These are phyloP conservation scores for Sebastes trivittatus DNA, from an alignment of 2,797 vertebrate genomes.

Conservation along the genomic window DNA sequence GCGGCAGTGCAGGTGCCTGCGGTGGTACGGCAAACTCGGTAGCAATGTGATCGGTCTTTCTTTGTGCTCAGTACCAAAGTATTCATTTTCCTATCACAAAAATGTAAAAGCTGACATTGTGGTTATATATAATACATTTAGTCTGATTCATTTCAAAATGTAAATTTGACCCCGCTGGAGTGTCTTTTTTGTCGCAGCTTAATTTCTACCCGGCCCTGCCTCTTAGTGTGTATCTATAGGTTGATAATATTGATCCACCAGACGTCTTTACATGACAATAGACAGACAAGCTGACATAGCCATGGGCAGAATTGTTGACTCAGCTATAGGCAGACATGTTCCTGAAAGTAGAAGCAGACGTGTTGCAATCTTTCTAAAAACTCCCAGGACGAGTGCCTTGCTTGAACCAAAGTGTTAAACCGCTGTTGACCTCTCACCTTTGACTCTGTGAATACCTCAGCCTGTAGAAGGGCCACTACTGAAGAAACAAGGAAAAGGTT, in stretches of 20 bases:
- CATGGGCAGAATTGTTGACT: conserved; percentile 70
- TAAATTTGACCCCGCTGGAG: neutral
- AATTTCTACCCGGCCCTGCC: conserved; percentile 27
- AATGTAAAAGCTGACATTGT: neutral
- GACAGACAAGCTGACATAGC: conserved; percentile 70
- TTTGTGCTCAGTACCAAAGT: conserved; percentile 11
- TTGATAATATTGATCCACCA: conserved; percentile 44
- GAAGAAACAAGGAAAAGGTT: conserved; percentile 90
- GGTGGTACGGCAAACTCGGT: conserved; percentile 4
- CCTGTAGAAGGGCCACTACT: conserved; percentile 97
- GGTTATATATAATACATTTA: neutral
- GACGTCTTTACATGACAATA: conserved; percentile 66
- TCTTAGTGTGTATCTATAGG: conserved; percentile 64
- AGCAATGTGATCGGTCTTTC: neutral
- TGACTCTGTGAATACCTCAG: conserved; percentile 99
- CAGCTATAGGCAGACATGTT: conserved; percentile 77
- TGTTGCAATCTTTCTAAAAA: conserved; percentile 93
- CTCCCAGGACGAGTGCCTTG: conserved; percentile 99
- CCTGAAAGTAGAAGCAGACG: conserved; percentile 80
- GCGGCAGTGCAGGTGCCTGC: conserved; percentile 45
- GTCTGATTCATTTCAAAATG: neutral
- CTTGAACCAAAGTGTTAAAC: conserved; percentile 99
- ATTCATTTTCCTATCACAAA: neutral
- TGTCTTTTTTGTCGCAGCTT: conserved; percentile 12
- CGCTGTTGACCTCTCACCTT: conserved; percentile 97